Percentiles rank a stretch among this genome's conserved stretches.
These are phyloP conservation scores for Myrmophylax atrothorax DNA, from an alignment of 2,113 vertebrate species.

Conservation along the genomic window DNA sequence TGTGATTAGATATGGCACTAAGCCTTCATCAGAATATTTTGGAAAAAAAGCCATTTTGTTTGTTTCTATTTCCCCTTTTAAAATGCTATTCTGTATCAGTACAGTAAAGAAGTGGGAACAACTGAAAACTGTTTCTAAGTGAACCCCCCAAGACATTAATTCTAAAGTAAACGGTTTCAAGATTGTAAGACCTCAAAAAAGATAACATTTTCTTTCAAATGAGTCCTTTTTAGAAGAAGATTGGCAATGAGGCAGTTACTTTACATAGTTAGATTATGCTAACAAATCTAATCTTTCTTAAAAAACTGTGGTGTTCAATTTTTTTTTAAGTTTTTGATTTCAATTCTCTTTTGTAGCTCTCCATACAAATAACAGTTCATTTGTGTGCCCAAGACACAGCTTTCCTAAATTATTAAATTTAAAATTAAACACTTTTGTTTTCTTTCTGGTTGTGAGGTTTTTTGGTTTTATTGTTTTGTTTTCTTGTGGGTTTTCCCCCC, in stretches of 20 bases:
- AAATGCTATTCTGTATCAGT: background rate
- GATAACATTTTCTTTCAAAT: background rate
- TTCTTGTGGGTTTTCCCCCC: no score
- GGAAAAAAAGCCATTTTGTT: background rate
- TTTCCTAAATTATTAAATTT: background rate
- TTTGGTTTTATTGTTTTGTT: no score
- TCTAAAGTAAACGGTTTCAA: background rate
- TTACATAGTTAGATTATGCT: background rate
- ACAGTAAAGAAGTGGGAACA: background rate
- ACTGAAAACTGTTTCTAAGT: background rate
- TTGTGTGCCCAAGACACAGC: background rate
- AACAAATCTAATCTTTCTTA: background rate
- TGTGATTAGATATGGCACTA: background rate
- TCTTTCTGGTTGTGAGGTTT: background rate
- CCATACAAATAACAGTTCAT: background rate
- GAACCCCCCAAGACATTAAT: background rate
- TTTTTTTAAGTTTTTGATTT: background rate
- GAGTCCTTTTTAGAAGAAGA: background rate
- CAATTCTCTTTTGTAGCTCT: background rate
- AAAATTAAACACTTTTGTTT: background rate
- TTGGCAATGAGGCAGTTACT: background rate
- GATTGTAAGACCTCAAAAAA: background rate
- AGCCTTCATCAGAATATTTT: background rate
- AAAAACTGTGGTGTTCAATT: accelerated
- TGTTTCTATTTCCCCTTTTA: background rate